These are phyloP conservation scores for Epiperipatus broadwayi DNA, from an alignment of 2,888 invertebrate genomes.

Conservation along the genomic window DNA sequence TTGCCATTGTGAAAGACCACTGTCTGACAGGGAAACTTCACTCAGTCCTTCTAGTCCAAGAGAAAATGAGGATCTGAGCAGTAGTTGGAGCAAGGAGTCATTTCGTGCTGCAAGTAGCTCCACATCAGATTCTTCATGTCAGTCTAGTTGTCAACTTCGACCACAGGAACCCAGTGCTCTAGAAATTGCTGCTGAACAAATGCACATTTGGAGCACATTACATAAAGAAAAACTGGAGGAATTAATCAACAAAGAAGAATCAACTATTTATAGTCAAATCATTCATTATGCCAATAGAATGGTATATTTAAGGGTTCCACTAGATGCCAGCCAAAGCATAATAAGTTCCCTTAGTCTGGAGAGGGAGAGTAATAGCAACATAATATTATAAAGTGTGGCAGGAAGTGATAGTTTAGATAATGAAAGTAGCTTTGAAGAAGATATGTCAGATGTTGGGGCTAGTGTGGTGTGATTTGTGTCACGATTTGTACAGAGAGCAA, in stretches of 20 bases:
- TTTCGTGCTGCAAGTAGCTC: constrained; percentile 17
- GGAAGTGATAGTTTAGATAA: constrained; percentile 72
- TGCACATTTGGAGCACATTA: constrained; percentile 46
- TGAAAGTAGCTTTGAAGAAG: constrained; percentile 83
- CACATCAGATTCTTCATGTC: constrained; percentile 19
- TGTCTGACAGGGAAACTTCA: constrained; percentile 27
- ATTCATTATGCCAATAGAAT: constrained; percentile 94
- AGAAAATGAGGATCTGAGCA: constrained; percentile 26
- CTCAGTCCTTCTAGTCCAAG: constrained; percentile 41
- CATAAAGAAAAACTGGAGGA: constrained; percentile 39
- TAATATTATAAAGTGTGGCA: constrained; percentile 51
- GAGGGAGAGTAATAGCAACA: too few species aligned
- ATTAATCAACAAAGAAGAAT: constrained; percentile 70
- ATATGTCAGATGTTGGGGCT: constrained; percentile 34
- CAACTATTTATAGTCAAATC: constrained; percentile 87
- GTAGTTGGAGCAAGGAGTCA: constrained; percentile 17
- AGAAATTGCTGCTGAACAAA: constrained; percentile 90
- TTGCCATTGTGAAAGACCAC: too few species aligned
- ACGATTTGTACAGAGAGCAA: constrained; percentile 77
- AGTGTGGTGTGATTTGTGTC: constrained; percentile 73
- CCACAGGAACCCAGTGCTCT: constrained; percentile 68
- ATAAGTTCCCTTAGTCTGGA: constrained; percentile 18
- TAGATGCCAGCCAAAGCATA: constrained; percentile 40
- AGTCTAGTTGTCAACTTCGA: constrained; percentile 35
- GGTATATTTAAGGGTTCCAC: constrained; percentile 78